Percentiles rank a stretch among this genome's conserved stretches.
Evolutionary conservation across 2,797 vertebrate species (phyloP).

Genomic region (Microhierax caerulescens): DNA sequence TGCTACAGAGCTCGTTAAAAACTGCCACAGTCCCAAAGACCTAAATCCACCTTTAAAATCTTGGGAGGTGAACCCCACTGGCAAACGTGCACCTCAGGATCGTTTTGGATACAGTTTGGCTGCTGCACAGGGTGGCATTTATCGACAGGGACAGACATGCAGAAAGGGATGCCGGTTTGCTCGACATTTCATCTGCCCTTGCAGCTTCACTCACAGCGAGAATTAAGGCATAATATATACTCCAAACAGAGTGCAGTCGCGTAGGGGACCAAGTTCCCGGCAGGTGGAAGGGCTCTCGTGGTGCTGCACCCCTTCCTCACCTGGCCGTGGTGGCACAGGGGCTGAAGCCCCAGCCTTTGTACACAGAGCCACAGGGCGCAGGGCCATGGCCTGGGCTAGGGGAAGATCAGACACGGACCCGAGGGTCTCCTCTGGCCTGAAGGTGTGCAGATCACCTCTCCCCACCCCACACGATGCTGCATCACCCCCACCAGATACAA

Average conservation of each 20-base stretch:
- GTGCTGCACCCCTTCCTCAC: not conserved
- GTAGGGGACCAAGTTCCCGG: not conserved
- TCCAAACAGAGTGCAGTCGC: not conserved
- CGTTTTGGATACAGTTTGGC: not conserved
- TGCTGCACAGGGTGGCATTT: not conserved
- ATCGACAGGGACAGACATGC: not conserved
- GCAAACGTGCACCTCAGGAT: not conserved
- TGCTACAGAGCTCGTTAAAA: not conserved
- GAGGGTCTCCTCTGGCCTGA: not conserved
- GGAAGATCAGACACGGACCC: accelerated
- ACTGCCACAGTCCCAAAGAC: not conserved
- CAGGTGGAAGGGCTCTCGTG: not conserved
- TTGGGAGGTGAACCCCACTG: not conserved
- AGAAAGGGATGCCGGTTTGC: not conserved
- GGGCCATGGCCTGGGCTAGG: not conserved
- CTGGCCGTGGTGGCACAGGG: accelerated
- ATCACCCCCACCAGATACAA: not conserved
- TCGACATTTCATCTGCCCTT: not conserved
- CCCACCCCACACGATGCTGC: not conserved
- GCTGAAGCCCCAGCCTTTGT: not conserved
- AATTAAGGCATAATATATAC: conserved; percentile 36
- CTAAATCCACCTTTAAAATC: not conserved
- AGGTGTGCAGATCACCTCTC: not conserved
- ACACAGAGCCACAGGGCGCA: not conserved
- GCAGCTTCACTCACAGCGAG: not conserved